Evolutionary conservation across 2,888 invertebrate genomes (phyloP), one percentile per base, ranked within the genome.

Genomic region (Sphaerophoria rueppellii): DNA sequence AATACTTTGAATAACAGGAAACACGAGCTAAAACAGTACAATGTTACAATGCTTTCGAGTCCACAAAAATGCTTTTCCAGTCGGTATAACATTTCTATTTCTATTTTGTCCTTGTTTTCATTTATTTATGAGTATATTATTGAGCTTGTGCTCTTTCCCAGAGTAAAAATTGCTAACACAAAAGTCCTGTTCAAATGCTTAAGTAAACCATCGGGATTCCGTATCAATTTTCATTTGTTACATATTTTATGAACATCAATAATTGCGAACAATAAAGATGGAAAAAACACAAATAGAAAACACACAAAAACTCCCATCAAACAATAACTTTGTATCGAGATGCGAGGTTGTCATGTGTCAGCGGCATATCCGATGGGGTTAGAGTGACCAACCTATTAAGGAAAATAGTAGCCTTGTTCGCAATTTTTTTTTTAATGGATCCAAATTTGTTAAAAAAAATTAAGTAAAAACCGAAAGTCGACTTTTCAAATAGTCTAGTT

Each of bases 171-270:
- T 24, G 6, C 1, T 6, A 16, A 60, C 43, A 60, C 12, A 24
- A 12, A 60, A 60, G 12, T 60, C 7, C 43, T 24, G 37, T 37
- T 58, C 32, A 24, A n/a, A 58, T 43, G 24, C 0, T 5, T 24
- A 60, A 60, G 12, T 24, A 24, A 58, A 40, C 58, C 24, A 58
- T 58, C 37, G 35, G 37, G 35, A 58, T 11, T 14, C 37, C 9
- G 16, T 60, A 60, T 60, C 60, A 60, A 43, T 60, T 58, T 58
- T 60, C 40, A 43, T 60, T 60, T 40, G 60, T 43, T 6, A 58
- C 40, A 40, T 16, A 24, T 50, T 14, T 16, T 16, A n/a, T 55
- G 55, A 40, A 60, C 43, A 12, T 16, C 24, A 58, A 37, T 35
- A 16, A 9, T 55, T 16, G 55, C 4, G 6, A 40, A 58, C 40